These are phyloP conservation scores for Micoletzkya japonica DNA, from an alignment of 2,888 invertebrate species.

Conservation along the genomic window DNA sequence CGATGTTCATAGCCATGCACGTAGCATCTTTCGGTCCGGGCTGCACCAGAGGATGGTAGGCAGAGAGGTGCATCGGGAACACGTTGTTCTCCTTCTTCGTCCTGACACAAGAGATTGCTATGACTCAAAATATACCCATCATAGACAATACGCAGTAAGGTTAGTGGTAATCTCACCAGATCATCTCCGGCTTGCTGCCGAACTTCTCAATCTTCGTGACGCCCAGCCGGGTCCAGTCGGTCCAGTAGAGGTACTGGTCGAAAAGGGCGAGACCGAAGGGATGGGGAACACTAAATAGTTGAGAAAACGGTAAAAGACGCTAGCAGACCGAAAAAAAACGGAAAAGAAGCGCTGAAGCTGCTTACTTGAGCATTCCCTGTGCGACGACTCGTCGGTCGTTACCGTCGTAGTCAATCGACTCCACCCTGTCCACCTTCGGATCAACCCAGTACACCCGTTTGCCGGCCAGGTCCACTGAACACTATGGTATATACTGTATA, in stretches of 20 bases:
- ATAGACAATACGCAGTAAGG: not conserved
- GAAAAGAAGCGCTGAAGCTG: not conserved
- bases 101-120: constrained; percentile 24
- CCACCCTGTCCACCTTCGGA: constrained; percentile 88
- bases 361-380: constrained; percentile 36
- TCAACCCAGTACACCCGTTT: constrained; percentile 95
- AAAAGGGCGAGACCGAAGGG: constrained; percentile 92
- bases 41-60: constrained; percentile 38
- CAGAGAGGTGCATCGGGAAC: constrained; percentile 63
- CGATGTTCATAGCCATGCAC: constrained; percentile 50
- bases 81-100: constrained; percentile 59
- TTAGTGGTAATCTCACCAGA: constrained; percentile 44
- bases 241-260: constrained; percentile 90
- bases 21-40: constrained; percentile 11
- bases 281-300: constrained; percentile 77
- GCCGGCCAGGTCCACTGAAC: constrained; percentile 86
- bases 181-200: constrained; percentile 51
- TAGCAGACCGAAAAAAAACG: not conserved
- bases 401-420: constrained; percentile 89
- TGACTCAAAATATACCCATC: not conserved
- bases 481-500: too few species aligned
- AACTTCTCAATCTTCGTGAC: constrained; percentile 62
- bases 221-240: constrained; percentile 78
- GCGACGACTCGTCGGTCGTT: constrained; percentile 68
- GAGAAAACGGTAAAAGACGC: not conserved